phyloP scores from a whole-genome alignment of 2,113 vertebrate genomes.

The Macrotis lagotis region DNA sequence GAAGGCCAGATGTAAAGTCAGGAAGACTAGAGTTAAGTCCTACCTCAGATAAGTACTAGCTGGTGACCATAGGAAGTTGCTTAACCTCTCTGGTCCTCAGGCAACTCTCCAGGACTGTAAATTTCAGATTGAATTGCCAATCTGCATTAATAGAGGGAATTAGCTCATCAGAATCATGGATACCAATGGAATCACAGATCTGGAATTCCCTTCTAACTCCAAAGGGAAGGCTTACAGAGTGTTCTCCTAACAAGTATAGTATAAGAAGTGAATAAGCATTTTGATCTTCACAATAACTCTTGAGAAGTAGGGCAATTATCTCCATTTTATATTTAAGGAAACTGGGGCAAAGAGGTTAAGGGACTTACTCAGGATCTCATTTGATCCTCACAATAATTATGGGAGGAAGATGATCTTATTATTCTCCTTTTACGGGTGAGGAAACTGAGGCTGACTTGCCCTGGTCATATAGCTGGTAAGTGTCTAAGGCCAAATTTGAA shows the following conservation, averaged over 20 bases:
- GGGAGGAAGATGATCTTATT: background rate
- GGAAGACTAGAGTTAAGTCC: background rate
- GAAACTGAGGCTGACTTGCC: background rate
- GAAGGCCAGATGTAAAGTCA: background rate
- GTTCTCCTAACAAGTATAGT: background rate
- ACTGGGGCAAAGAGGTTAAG: background rate
- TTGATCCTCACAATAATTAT: background rate
- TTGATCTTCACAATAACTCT: background rate
- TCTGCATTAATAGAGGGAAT: background rate
- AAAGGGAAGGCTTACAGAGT: background rate
- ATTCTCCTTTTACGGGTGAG: background rate
- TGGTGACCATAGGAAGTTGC: background rate
- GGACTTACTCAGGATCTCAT: background rate
- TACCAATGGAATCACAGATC: background rate
- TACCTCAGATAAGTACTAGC: background rate
- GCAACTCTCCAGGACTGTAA: background rate
- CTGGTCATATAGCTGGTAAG: background rate
- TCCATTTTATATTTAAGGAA: background rate
- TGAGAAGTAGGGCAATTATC: background rate
- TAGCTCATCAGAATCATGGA: background rate
- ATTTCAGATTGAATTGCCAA: background rate
- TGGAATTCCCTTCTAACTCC: background rate
- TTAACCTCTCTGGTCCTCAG: background rate
- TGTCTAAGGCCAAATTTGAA: background rate
- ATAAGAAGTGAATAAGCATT: background rate